Conservation (phyloP, 2,113 vertebrate genomes). For the Rhinolophus ferrumequinum region DNA sequence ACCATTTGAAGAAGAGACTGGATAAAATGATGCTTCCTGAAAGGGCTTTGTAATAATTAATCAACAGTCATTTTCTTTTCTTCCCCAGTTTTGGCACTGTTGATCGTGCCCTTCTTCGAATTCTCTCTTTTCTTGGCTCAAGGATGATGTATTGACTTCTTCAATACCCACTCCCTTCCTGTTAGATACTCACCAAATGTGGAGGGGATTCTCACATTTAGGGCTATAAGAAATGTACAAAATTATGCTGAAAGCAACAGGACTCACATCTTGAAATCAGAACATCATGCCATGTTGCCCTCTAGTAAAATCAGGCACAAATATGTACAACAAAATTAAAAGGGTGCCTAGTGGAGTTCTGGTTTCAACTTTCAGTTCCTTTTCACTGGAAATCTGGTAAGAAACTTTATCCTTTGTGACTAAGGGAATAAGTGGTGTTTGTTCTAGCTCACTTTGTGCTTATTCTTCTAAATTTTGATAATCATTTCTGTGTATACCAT, state of each 20-base stretch:
- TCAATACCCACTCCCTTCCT: not conserved
- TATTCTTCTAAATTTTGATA: not conserved
- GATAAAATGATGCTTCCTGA: not conserved
- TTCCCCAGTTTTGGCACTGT: not conserved
- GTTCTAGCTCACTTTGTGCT: not conserved
- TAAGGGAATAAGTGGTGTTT: not conserved
- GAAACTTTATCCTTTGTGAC: not conserved
- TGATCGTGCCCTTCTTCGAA: not conserved
- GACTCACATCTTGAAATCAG: not conserved
- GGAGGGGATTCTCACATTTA: not conserved
- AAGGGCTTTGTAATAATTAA: not conserved
- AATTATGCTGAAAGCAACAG: not conserved
- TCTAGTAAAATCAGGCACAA: not conserved
- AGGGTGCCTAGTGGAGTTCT: accelerated
- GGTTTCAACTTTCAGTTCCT: not conserved
- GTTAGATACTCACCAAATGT: not conserved
- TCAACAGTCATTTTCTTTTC: not conserved
- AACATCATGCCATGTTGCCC: not conserved
- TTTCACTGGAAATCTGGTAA: not conserved
- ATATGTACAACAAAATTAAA: not conserved
- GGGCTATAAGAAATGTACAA: not conserved
- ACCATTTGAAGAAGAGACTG: not conserved
- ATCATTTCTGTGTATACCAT: not conserved
- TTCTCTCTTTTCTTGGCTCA: not conserved
- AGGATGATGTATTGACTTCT: not conserved